Evolutionary conservation across 2,113 vertebrate genomes (phyloP).

Genomic region (Paramormyrops kingsleyae): DNA sequence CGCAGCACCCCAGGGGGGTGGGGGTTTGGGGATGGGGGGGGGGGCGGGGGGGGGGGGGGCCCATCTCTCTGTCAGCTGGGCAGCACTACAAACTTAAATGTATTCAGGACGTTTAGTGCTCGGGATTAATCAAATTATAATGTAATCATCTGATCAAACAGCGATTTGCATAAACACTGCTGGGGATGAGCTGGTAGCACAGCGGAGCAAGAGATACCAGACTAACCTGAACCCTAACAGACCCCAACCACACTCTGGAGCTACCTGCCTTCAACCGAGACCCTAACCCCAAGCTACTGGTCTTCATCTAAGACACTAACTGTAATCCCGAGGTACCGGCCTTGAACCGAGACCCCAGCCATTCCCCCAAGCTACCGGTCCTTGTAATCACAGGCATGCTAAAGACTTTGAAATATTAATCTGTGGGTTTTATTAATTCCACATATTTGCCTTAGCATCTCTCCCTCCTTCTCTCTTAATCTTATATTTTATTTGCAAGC

Average conservation of each 20-base stretch:
- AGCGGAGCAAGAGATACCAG: conserved; percentile 61
- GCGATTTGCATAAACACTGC: conserved; percentile 86
- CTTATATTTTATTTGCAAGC: neutral
- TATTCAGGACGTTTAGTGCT: conserved; percentile 72
- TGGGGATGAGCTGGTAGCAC: conserved; percentile 71
- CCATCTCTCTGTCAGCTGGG: conserved; percentile 39
- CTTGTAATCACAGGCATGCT: conserved; percentile 46
- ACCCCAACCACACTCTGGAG: neutral
- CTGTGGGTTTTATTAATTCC: conserved; percentile 11
- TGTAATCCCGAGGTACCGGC: conserved; percentile 22
- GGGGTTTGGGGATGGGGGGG: neutral
- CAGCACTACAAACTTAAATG: conserved; percentile 64
- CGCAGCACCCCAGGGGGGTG: neutral
- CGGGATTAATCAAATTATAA: conserved; percentile 80
- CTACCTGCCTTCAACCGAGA: neutral
- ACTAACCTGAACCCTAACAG: conserved; percentile 30
- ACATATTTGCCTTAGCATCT: neutral
- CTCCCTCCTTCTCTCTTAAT: neutral
- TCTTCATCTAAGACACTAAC: conserved; percentile 60
- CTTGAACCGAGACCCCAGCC: neutral
- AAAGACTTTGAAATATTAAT: conserved; percentile 23
- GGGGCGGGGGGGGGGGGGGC: neutral
- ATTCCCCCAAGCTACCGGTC: conserved; percentile 46
- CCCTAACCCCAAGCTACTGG: conserved; percentile 44
- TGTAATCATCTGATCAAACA: conserved; percentile 95